These are phyloP conservation scores for Isotomurus palustris DNA, from an alignment of 2,888 invertebrate species.

Conservation along the genomic window DNA sequence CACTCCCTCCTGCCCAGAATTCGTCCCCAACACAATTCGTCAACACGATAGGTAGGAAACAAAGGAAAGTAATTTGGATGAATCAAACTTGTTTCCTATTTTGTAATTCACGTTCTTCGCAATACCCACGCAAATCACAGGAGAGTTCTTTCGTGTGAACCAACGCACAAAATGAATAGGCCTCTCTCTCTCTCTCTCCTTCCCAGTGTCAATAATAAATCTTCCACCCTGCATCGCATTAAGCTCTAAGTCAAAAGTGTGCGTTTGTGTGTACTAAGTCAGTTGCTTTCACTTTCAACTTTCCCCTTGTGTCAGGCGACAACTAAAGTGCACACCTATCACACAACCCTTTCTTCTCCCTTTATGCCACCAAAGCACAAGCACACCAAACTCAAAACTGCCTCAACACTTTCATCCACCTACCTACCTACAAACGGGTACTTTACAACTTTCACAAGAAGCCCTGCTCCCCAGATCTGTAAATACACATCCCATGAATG, in stretches of 20 bases:
- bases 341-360: not conserved
- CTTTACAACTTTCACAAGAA: not conserved
- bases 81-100: too few species aligned
- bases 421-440: not conserved
- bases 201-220: constrained; percentile 28
- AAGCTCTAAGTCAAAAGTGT: too few species aligned
- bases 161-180: not conserved
- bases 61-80: too few species aligned
- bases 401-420: not conserved
- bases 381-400: too few species aligned
- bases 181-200: not conserved
- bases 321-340: not conserved
- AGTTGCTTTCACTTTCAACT: too few species aligned
- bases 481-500: too few species aligned
- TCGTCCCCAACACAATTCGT: too few species aligned
- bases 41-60: too few species aligned
- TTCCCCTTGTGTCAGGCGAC: not conserved
- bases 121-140: not conserved
- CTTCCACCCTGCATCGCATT: constrained; percentile 15
- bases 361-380: too few species aligned
- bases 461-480: too few species aligned
- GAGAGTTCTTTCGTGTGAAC: not conserved
- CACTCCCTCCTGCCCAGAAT: too few species aligned
- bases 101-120: not conserved
- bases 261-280: too few species aligned